A percentile compares a stretch with the other conserved stretches of the same genome.
These are phyloP conservation scores for Raja brachyura DNA, from an alignment of 2,113 vertebrate genomes.

Conservation along the genomic window DNA sequence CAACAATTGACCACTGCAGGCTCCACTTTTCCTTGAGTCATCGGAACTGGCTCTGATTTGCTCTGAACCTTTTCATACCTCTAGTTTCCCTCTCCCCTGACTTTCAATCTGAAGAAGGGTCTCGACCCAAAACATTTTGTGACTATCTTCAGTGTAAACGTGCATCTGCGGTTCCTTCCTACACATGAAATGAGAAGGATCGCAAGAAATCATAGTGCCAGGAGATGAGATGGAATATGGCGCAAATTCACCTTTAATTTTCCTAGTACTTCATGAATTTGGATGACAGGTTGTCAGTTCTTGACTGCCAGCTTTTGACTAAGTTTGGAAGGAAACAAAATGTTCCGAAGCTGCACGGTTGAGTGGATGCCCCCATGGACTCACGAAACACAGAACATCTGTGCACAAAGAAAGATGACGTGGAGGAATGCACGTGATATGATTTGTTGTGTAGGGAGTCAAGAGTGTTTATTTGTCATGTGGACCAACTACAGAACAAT, in stretches of 20 bases:
- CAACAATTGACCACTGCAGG: too few species aligned
- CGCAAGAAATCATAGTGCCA: neutral
- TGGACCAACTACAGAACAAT: too few species aligned
- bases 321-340: neutral
- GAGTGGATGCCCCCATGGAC: neutral
- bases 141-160: too few species aligned
- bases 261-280: neutral
- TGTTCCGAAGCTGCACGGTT: neutral
- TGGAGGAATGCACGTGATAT: neutral
- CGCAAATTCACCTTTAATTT: neutral
- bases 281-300: too few species aligned
- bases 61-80: too few species aligned
- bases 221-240: neutral
- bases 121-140: too few species aligned
- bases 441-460: neutral
- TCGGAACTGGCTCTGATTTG: too few species aligned
- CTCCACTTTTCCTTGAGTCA: too few species aligned
- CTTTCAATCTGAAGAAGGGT: too few species aligned
- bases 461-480: too few species aligned
- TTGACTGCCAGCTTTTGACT: neutral
- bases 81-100: too few species aligned
- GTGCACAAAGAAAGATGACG: neutral
- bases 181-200: neutral
- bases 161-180: too few species aligned
- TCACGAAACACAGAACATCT: conserved; percentile 1